These are phyloP conservation scores for Nycticryphes semicollaris DNA, from an alignment of 2,113 vertebrate genomes.

Conservation along the genomic window DNA sequence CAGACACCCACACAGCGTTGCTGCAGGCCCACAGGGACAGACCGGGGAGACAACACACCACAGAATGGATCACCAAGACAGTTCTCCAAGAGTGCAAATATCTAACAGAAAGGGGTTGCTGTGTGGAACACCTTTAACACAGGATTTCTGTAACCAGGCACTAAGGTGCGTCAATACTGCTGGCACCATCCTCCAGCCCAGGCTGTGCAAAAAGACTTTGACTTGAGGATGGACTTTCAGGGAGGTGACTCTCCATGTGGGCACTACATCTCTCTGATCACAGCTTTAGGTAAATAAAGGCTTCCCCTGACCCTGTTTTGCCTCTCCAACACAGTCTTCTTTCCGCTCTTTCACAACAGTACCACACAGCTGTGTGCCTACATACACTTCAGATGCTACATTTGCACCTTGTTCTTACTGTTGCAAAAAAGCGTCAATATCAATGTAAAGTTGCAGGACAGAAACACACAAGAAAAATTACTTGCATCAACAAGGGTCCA, in stretches of 20 bases:
- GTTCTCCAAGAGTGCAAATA: accelerated
- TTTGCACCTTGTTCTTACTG: accelerated
- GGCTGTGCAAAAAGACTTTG: neutral
- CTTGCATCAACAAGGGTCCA: neutral
- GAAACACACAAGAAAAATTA: neutral
- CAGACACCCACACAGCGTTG: neutral
- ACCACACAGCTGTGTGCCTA: neutral
- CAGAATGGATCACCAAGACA: neutral
- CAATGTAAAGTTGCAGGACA: neutral
- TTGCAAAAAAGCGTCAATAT: neutral
- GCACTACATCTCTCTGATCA: neutral
- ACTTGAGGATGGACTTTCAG: accelerated
- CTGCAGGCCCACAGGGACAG: neutral
- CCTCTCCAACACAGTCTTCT: neutral
- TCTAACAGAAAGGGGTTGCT: neutral
- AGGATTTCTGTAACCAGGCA: accelerated
- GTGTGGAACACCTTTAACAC: accelerated
- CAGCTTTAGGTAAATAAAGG: neutral
- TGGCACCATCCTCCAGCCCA: neutral
- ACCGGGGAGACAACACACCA: accelerated
- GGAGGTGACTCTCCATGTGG: neutral
- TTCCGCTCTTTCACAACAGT: neutral
- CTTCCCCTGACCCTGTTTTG: neutral
- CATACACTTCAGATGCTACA: accelerated
- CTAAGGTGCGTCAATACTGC: neutral